phyloP scores from a whole-genome alignment of 2,113 vertebrate species.

The Misgurnus mizolepis region DNA sequence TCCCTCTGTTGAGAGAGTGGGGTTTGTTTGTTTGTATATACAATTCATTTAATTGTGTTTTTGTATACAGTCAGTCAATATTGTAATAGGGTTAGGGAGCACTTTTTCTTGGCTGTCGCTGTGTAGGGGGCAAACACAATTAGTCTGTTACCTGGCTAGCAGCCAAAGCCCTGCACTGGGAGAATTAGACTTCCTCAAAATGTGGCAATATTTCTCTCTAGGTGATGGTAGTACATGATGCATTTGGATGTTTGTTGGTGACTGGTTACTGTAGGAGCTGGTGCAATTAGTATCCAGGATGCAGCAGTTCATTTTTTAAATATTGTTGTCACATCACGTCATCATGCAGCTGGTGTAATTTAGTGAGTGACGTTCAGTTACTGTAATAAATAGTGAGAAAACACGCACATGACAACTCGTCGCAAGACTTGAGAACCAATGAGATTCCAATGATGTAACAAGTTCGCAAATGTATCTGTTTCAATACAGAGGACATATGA shows the following conservation, averaged over 20 bases:
- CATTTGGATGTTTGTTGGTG: constrained; percentile 1
- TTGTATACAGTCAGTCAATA: constrained; percentile 54
- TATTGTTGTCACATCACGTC: neutral
- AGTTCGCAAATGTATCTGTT: too few relatives aligned
- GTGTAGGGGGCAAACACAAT: constrained; percentile 67
- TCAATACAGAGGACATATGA: too few relatives aligned
- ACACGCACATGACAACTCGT: too few relatives aligned
- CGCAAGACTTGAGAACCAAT: too few relatives aligned
- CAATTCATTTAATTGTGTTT: constrained; percentile 53
- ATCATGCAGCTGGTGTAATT: neutral
- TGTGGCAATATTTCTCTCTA: constrained; percentile 22
- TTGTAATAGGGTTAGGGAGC: constrained; percentile 58
- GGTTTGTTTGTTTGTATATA: constrained; percentile 47
- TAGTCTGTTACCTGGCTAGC: constrained; percentile 64
- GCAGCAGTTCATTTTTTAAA: neutral
- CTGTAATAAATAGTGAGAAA: neutral
- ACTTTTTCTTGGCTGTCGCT: constrained; percentile 56
- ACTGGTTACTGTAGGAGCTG: neutral
- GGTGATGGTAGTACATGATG: constrained; percentile 5
- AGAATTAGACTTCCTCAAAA: constrained; percentile 15
- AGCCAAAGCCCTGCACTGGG: constrained; percentile 56
- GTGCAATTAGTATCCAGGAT: neutral
- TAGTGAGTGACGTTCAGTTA: neutral
- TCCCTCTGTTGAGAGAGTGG: constrained; percentile 6
- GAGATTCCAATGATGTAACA: too few relatives aligned